Percentiles rank a stretch among this genome's conserved stretches.
These are phyloP conservation scores for Chrysotoxum bicinctum DNA, from an alignment of 2,888 invertebrate species.

Conservation along the genomic window DNA sequence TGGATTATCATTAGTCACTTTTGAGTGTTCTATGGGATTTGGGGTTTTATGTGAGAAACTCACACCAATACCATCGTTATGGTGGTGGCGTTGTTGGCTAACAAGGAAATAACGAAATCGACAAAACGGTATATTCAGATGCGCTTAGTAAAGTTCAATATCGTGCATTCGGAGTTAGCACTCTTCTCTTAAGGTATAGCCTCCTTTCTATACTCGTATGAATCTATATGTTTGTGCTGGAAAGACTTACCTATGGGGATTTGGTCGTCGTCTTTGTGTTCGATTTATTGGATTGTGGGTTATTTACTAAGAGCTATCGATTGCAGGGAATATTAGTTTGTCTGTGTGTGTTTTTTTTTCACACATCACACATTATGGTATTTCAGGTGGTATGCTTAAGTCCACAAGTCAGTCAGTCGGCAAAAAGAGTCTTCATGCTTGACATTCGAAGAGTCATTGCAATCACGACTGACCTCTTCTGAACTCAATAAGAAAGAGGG, in stretches of 20 bases:
- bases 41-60: background rate
- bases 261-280: constrained; percentile 19
- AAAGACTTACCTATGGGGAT: background rate
- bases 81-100: constrained; percentile 28
- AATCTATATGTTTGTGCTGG: background rate
- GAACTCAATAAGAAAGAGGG: constrained; percentile 51
- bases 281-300: constrained; percentile 27
- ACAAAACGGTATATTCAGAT: constrained; percentile 58
- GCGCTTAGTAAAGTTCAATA: constrained; percentile 69
- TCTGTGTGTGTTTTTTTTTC: background rate
- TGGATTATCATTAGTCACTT: constrained; percentile 50
- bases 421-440: constrained; percentile 28
- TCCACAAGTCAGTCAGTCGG: constrained; percentile 29
- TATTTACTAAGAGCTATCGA: constrained; percentile 31
- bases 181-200: constrained; percentile 28
- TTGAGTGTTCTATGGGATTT: background rate
- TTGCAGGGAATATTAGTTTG: constrained; percentile 14
- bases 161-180: constrained; percentile 68
- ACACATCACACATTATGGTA: constrained; percentile 16
- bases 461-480: constrained; percentile 55
- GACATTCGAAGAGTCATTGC: constrained; percentile 62
- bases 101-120: constrained; percentile 59
- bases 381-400: background rate
- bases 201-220: background rate
- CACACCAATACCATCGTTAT: constrained; percentile 10